Evolutionary conservation across 2,888 invertebrate species (phyloP), one percentile per base, ranked within the genome.

Genomic region (Pyrgus malvae): DNA sequence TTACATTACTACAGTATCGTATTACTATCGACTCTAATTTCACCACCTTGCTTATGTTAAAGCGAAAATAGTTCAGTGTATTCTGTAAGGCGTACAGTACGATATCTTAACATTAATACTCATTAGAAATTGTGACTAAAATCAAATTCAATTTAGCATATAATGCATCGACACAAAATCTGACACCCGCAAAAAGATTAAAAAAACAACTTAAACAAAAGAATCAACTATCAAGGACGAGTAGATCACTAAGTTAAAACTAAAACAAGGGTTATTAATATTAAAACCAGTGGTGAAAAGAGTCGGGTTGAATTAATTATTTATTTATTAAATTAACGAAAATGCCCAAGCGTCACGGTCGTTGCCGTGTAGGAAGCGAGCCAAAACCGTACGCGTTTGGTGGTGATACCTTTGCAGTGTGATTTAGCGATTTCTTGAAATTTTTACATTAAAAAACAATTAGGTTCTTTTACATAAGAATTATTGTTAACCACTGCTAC

Each of bases 331-430:
- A 44, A 31, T 31, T 41, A 49, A 38, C 14, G 40, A 21, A 49
- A 31, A 40, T 40, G 49, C 49, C 49, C 49, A 49, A 49, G 49
- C 49, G 9, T 33, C 49, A 38, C 38, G 41, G 48, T 19, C 14
- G n/a, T 17, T n/a, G 31, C 48, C 48, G 37, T 21, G 17, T 16
- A 8, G 46, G n/a, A 46, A 46, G 46, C 35, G 46, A 49, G 49
- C 41, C 41, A 33, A 16, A 48, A 27, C 48, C 31, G 14, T 41
- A 21, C 40, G 16, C 16, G 31, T 11, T 31, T 27, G 49, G 40
- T 40, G 49, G 40, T 38, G 3, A 12, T 9, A 50, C 41, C 33
- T 33, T 14, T 23, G 50, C 33, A 11, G 8, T 19, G 16, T 31
- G 50, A 35, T 42, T 50, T 41, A 3, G 25, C n/a, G 33, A 42